Conservation (phyloP, 1,140 invertebrate genomes). For the Heliconius hewitsoni region DNA sequence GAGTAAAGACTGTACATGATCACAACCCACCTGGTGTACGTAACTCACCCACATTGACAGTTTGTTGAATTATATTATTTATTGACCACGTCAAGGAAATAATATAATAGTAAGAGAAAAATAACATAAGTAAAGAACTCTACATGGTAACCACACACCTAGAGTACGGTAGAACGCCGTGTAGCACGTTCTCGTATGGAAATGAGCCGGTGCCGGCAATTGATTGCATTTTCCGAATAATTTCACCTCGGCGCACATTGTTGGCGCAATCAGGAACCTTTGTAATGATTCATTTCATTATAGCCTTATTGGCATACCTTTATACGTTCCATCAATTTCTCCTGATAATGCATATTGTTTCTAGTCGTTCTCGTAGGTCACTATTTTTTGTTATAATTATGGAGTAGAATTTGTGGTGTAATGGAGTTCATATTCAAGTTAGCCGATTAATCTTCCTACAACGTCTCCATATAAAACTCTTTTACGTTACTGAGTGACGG, state of each 20-base stretch:
- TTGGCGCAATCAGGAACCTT: conserved; percentile 11
- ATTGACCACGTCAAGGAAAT: too few relatives aligned
- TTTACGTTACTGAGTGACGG: too few relatives aligned
- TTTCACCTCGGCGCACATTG: conserved; percentile 13
- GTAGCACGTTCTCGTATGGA: conserved; percentile 6
- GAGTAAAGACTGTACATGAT: background rate
- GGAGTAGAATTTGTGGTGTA: too few relatives aligned
- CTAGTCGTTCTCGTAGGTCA: background rate
- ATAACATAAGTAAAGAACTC: background rate
- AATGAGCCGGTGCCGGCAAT: conserved; percentile 14
- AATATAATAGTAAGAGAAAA: too few relatives aligned
- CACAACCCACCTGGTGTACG: background rate
- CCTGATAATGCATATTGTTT: background rate
- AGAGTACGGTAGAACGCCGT: background rate
- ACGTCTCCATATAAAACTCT: too few relatives aligned
- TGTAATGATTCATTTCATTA: conserved; percentile 7
- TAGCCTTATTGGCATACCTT: conserved; percentile 8
- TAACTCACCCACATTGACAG: too few relatives aligned
- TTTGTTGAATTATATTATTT: too few relatives aligned
- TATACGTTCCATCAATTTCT: background rate
- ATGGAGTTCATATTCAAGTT: too few relatives aligned
- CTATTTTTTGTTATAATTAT: background rate
- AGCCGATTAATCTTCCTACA: too few relatives aligned
- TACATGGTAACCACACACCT: background rate
- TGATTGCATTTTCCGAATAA: conserved; percentile 12